phyloP scores from a whole-genome alignment of 2,888 invertebrate genomes.

The Drosophila leonis region DNA sequence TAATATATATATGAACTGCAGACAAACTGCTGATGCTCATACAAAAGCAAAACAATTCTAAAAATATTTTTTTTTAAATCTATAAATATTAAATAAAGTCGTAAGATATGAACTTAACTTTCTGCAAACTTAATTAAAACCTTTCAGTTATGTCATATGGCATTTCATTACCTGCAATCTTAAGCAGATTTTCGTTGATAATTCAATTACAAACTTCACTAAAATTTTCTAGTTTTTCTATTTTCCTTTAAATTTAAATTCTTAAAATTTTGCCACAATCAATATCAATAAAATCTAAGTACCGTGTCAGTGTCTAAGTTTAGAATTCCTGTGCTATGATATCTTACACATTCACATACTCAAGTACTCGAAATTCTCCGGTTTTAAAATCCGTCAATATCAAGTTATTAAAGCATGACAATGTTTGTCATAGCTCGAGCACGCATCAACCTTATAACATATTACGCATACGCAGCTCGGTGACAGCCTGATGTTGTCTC shows the following conservation, averaged over 20 bases:
- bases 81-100: background rate
- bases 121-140: too few relatives aligned
- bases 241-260: too few relatives aligned
- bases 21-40: too few relatives aligned
- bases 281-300: background rate
- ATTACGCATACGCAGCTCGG: conserved; percentile 64
- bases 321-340: background rate
- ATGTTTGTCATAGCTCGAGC: conserved; percentile 30
- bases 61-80: too few relatives aligned
- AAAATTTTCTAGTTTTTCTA: too few relatives aligned
- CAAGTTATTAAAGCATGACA: conserved; percentile 64
- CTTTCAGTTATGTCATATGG: too few relatives aligned
- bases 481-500: conserved; percentile 42
- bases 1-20: too few relatives aligned
- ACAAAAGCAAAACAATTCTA: too few relatives aligned
- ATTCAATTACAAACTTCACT: background rate
- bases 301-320: background rate
- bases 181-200: too few relatives aligned
- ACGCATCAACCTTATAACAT: conserved; percentile 53
- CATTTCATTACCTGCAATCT: too few relatives aligned
- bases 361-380: background rate
- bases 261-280: background rate
- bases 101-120: too few relatives aligned
- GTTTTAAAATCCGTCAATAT: conserved; percentile 32
- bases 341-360: background rate